Conservation (phyloP, 2,797 vertebrate genomes). For the Tangara arthus region DNA sequence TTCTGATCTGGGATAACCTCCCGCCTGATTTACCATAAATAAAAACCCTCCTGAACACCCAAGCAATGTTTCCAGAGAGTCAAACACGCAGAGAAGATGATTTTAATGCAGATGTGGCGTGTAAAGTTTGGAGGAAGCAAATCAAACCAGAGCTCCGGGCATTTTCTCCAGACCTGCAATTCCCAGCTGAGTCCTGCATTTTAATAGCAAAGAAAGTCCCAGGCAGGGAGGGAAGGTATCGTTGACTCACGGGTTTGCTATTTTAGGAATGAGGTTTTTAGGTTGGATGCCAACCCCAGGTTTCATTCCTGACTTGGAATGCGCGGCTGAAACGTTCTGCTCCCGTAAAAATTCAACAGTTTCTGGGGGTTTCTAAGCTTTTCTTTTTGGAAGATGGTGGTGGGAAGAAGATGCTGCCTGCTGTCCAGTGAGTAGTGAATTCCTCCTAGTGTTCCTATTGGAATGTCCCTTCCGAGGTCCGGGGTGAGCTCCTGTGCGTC, state of each 20-base stretch:
- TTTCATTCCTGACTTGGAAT: background rate
- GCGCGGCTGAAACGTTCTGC: rapidly evolving
- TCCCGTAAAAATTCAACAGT: rapidly evolving
- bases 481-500: background rate
- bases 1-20: rapidly evolving
- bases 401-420: background rate
- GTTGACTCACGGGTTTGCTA: background rate
- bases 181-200: background rate
- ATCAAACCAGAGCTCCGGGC: background rate
- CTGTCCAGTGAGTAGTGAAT: background rate
- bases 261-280: constrained; percentile 33
- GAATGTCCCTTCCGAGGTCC: rapidly evolving
- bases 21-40: background rate
- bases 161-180: constrained; percentile 18
- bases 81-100: background rate
- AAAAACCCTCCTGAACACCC: background rate
- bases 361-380: background rate
- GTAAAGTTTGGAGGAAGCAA: background rate
- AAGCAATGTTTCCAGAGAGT: background rate
- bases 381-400: background rate
- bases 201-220: constrained; percentile 56
- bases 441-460: background rate
- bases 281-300: background rate
- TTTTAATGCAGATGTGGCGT: background rate
- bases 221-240: background rate